Evolutionary conservation across 2,797 vertebrate genomes (phyloP).

Genomic region (Pseudomugil gertrudae): DNA sequence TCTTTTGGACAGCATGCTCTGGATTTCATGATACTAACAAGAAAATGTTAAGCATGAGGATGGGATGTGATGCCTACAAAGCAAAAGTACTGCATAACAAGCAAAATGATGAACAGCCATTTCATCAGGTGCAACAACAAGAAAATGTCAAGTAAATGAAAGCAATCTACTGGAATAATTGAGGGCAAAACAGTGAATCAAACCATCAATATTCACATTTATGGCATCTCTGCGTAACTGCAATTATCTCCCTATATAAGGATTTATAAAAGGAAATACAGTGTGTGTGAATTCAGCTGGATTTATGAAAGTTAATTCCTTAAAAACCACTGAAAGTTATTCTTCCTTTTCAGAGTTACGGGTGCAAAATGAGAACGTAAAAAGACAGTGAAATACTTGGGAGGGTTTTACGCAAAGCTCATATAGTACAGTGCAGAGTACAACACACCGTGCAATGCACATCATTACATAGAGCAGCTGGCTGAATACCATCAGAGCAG

Average conservation of each 20-base stretch:
- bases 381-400: neutral
- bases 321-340: constrained; percentile 14
- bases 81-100: constrained; percentile 46
- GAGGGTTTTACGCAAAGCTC: constrained; percentile 32
- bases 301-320: constrained; percentile 3
- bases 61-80: constrained; percentile 61
- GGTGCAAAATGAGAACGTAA: neutral
- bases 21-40: constrained; percentile 52
- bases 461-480: constrained; percentile 53
- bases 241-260: constrained; percentile 19
- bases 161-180: constrained; percentile 54
- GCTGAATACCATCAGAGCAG: constrained; percentile 40
- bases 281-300: constrained; percentile 11
- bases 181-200: constrained; percentile 43
- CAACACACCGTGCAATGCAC: neutral
- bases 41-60: constrained; percentile 62
- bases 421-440: neutral
- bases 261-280: constrained; percentile 13
- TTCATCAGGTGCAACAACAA: constrained; percentile 67
- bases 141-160: constrained; percentile 57
- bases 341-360: constrained; percentile 10
- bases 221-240: constrained; percentile 20
- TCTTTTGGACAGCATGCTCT: constrained; percentile 65
- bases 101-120: constrained; percentile 70
- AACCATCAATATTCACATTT: constrained; percentile 49